Base-by-base conservation (phyloP, 2,797 vertebrate species). In the Taeniopygia guttata region DNA sequence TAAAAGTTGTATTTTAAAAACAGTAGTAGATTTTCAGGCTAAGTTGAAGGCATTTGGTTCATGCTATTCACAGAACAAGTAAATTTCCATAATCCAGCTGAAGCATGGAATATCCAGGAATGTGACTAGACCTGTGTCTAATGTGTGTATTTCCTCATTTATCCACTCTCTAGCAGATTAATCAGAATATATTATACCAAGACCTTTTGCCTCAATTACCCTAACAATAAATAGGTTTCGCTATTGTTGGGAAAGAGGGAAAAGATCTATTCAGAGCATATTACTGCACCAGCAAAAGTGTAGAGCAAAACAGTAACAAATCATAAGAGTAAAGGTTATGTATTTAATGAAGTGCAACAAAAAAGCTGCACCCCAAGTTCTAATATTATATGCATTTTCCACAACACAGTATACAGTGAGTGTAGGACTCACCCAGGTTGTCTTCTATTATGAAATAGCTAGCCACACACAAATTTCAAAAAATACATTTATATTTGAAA, bases 341-440 rank as follows among this genome's bases (percentile, higher is more conserved):
- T 32, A 48, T 81, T 78, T 86, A 34, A 48, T 62, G 27, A 78
- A 73, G 25, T 25, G 64, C 13, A 90, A 46, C 5, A 66, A 36
- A 38, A 59, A 40, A n/a, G n/a, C n/a, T n/a, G n/a, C n/a, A 0
- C 6, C 7, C 6, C 16, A 30, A 51, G n/a, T 14, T 40, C 38
- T 60, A 42, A 48, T 40, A 45, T 18, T 64, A 29, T 11, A 62
- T 27, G 16, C 62, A 46, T 67, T 89, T 85, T 60, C 40, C 25
- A 83, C 19, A 80, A 45, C 45, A 38, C 12, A 38, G 9, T 51
- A 58, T 25, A 73, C 16, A 58, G 38, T 8, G 11, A 72, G 9
- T 2, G 6, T 0, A 52, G 19, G 16, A 58, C 63, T 83, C 55
- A 87, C 18, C 19, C 15, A 13, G 26, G 16, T 52, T 56, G 15